These are phyloP conservation scores for Cryptoprocta ferox DNA, from an alignment of 2,797 vertebrate genomes.

Conservation along the genomic window DNA sequence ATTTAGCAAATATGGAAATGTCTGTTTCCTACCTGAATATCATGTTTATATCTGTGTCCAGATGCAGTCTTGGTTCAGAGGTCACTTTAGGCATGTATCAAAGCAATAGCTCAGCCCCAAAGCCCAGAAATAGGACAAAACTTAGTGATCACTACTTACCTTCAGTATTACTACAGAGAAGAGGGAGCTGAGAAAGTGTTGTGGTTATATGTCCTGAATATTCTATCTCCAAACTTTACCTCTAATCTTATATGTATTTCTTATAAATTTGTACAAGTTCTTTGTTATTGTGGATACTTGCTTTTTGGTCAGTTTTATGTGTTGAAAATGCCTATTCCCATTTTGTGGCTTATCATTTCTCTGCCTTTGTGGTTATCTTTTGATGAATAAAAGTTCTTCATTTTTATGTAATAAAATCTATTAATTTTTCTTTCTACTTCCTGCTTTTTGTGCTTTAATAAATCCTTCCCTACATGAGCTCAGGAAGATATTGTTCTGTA, in stretches of 20 bases:
- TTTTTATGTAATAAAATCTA: constrained; percentile 35
- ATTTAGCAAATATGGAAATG: constrained; percentile 49
- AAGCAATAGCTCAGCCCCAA: not conserved
- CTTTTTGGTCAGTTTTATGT: not conserved
- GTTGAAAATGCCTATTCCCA: constrained; percentile 8
- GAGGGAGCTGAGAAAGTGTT: not conserved
- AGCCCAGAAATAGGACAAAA: not conserved
- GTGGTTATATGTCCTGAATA: constrained; percentile 16
- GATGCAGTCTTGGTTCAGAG: constrained; percentile 4
- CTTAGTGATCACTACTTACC: not conserved
- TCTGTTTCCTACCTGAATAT: not conserved
- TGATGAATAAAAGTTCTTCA: not conserved
- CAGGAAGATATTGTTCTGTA: constrained; percentile 40
- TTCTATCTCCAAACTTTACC: not conserved
- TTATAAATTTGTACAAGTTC: constrained; percentile 14
- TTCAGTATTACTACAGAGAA: not conserved
- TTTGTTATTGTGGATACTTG: constrained; percentile 22
- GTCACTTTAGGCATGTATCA: constrained; percentile 31
- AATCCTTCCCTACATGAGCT: not conserved
- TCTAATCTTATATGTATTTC: constrained; percentile 15
- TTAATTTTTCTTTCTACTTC: constrained; percentile 35
- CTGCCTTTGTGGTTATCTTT: constrained; percentile 40
- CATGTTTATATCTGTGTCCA: constrained; percentile 12
- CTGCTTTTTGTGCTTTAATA: constrained; percentile 47
- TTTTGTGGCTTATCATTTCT: constrained; percentile 34